These are phyloP conservation scores for Protodeltote pygarga DNA, from an alignment of 2,888 invertebrate species.

Conservation along the genomic window DNA sequence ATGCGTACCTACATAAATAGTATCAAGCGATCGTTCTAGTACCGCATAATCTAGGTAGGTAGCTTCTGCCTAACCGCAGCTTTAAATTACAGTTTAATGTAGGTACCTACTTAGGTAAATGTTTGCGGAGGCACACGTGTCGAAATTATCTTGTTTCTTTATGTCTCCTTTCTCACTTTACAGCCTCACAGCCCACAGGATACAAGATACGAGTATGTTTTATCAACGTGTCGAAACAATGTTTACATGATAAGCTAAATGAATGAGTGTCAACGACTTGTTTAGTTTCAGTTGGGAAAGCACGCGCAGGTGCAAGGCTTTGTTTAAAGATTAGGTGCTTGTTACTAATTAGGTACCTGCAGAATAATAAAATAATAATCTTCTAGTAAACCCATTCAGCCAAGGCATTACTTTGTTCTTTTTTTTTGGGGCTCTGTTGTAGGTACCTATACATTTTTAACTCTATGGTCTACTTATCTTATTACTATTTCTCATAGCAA, in stretches of 20 bases:
- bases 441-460: too few relatives aligned
- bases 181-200: conserved; percentile 36
- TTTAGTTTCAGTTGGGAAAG: conserved; percentile 12
- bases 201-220: too few relatives aligned
- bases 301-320: conserved; percentile 25
- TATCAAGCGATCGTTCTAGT: too few relatives aligned
- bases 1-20: too few relatives aligned
- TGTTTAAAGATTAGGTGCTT: neutral
- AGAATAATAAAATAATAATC: too few relatives aligned
- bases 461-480: too few relatives aligned
- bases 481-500: too few relatives aligned
- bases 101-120: too few relatives aligned
- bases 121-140: conserved; percentile 44
- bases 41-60: neutral
- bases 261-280: conserved; percentile 50
- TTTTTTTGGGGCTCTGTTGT: too few relatives aligned
- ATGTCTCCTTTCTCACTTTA: conserved; percentile 26
- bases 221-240: conserved; percentile 48
- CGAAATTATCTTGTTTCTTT: conserved; percentile 33
- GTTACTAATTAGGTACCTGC: too few relatives aligned
- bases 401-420: too few relatives aligned
- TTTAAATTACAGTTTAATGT: conserved; percentile 40
- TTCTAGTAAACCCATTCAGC: too few relatives aligned
- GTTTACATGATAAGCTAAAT: conserved; percentile 45
- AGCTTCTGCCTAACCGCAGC: conserved; percentile 19